Evolutionary conservation across 30 jellyfish, hydroid and myxozoan genomes (phyloP).

Genomic region (Chironex yamaguchii): DNA sequence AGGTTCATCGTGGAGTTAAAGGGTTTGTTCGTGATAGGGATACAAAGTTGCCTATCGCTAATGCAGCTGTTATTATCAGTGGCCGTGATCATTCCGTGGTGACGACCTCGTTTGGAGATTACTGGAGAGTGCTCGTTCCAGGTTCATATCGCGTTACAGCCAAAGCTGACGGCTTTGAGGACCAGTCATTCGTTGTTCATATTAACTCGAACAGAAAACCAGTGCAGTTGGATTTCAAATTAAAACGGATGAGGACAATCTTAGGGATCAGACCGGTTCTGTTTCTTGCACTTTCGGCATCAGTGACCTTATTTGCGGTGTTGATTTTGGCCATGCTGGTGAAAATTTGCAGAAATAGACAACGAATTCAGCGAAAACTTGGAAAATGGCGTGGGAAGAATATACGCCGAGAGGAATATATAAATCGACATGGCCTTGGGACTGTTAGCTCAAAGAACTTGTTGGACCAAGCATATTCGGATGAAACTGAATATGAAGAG

Average conservation of each 20-base stretch:
- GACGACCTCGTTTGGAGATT: conserved; percentile 91
- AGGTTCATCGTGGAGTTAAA: conserved; percentile 91
- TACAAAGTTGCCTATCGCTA: conserved; percentile 78
- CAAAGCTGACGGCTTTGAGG: conserved; percentile 79
- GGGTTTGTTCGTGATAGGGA: conserved; percentile 85
- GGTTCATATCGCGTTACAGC: conserved; percentile 92
- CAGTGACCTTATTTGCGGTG: conserved; percentile 73
- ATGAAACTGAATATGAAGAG: conserved; percentile 90
- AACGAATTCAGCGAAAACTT: conserved; percentile 64
- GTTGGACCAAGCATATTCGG: conserved; percentile 70
- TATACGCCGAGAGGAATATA: conserved; percentile 68
- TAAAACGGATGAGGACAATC: conserved; percentile 58
- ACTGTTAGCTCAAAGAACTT: conserved; percentile 72
- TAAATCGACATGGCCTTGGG: conserved; percentile 71
- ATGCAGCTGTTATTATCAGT: conserved; percentile 64
- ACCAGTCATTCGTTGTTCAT: conserved; percentile 68
- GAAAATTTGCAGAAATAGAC: conserved; percentile 58
- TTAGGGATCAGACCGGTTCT: conserved; percentile 77
- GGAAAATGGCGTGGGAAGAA: conserved; percentile 26
- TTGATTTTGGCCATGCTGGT: conserved; percentile 51
- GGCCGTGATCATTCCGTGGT: conserved; percentile 86
- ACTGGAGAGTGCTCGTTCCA: conserved; percentile 91
- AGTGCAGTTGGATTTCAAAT: conserved; percentile 69
- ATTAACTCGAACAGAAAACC: conserved; percentile 64
- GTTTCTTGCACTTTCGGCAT: conserved; percentile 75